Conservation (phyloP, 1,140 invertebrate genomes). For the Trigoniulus corallinus region DNA sequence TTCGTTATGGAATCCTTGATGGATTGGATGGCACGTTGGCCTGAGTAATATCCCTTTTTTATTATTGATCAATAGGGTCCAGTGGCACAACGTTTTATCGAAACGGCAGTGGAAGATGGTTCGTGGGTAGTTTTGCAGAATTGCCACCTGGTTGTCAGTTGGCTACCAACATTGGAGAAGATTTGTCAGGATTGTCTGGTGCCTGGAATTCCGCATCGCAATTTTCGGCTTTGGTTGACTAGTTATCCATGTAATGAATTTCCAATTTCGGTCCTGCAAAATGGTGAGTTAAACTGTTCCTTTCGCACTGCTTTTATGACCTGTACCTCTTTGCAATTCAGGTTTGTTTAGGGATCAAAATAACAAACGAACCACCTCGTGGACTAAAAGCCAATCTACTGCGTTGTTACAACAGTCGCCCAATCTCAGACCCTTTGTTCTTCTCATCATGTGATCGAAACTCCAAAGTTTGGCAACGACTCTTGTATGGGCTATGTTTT, state of each 20-base stretch:
- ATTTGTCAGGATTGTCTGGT: conserved; percentile 30
- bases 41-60: too few species aligned
- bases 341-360: conserved; percentile 31
- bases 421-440: conserved; percentile 31
- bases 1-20: not conserved
- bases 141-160: conserved; percentile 33
- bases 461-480: conserved; percentile 45
- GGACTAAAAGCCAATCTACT: conserved; percentile 31
- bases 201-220: conserved; percentile 18
- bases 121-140: conserved; percentile 21
- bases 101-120: conserved; percentile 28
- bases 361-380: conserved; percentile 34
- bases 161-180: conserved; percentile 24
- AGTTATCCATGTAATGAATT: conserved; percentile 30
- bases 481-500: conserved; percentile 35
- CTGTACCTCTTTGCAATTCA: conserved; percentile 10
- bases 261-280: conserved; percentile 33
- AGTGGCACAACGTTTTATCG: conserved; percentile 31
- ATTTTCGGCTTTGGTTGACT: conserved; percentile 34
- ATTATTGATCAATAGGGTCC: too few species aligned
- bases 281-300: conserved; percentile 37
- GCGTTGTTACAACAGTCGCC: conserved; percentile 30
- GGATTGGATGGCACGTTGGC: not conserved
- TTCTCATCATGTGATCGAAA: conserved; percentile 34
- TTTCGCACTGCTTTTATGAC: conserved; percentile 16